Evolutionary conservation across 1,140 invertebrate species (phyloP).

Genomic region (Drosophila novamexicana): DNA sequence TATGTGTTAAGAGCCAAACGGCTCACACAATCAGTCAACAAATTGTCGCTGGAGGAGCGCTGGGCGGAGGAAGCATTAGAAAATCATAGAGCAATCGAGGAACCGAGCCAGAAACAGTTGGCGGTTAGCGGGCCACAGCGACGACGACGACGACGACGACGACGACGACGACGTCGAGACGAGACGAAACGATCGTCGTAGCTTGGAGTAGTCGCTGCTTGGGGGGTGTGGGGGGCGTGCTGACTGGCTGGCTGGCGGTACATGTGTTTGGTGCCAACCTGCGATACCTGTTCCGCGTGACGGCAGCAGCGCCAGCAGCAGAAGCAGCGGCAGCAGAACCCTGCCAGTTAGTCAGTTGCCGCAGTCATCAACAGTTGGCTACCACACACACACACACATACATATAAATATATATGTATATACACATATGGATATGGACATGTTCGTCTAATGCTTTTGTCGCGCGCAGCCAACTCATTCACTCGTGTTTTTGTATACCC

Average conservation of each 20-base stretch:
- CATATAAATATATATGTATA: not conserved
- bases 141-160: conserved; percentile 33
- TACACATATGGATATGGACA: conserved; percentile 27
- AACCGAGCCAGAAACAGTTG: conserved; percentile 58
- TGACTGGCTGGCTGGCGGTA: conserved; percentile 27
- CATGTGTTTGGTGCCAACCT: conserved; percentile 81
- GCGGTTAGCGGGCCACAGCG: conserved; percentile 53
- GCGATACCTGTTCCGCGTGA: conserved; percentile 78
- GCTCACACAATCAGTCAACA: conserved; percentile 53
- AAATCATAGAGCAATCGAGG: conserved; percentile 61
- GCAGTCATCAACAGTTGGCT: conserved; percentile 77
- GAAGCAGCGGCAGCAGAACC: conserved; percentile 61
- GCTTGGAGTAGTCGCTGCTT: conserved; percentile 28
- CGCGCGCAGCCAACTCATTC: conserved; percentile 45
- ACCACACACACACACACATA: conserved; percentile 47
- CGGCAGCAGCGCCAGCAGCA: conserved; percentile 40
- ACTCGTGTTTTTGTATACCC: conserved; percentile 21
- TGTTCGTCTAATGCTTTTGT: conserved; percentile 62
- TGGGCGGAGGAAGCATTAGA: conserved; percentile 61
- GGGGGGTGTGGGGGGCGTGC: conserved; percentile 3
- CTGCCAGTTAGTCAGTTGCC: conserved; percentile 76
- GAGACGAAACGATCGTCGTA: conserved; percentile 30
- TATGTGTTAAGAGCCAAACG: conserved; percentile 32
- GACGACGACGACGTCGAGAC: conserved; percentile 28
- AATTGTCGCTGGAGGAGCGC: conserved; percentile 52